Conservation (phyloP, 2,888 invertebrate species). For the Drosophila antonietae region DNA sequence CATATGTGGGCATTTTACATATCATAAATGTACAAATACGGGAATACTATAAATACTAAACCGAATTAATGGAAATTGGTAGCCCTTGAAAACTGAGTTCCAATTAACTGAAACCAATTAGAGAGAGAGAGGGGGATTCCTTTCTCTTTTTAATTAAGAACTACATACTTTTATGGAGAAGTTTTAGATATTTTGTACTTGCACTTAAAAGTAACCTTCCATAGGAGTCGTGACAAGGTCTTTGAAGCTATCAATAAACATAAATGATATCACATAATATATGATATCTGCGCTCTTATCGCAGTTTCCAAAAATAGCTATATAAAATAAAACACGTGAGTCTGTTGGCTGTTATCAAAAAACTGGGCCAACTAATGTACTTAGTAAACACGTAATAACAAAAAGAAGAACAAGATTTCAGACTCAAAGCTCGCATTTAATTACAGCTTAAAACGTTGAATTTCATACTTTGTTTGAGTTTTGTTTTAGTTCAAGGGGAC, state of each 20-base stretch:
- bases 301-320: slow-evolving; percentile 14
- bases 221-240: not conserved
- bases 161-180: not conserved
- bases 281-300: slow-evolving; percentile 31
- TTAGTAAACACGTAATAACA: slow-evolving; percentile 4
- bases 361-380: slow-evolving; percentile 20
- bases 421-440: slow-evolving; percentile 30
- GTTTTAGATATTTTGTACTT: not conserved
- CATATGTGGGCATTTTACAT: slow-evolving; percentile 47
- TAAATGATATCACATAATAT: slow-evolving; percentile 29
- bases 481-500: not conserved
- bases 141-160: not conserved
- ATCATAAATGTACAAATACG: slow-evolving; percentile 32
- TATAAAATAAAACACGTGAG: slow-evolving; percentile 16
- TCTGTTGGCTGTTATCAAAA: slow-evolving; percentile 20
- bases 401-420: not conserved
- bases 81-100: slow-evolving; percentile 25
- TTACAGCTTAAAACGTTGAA: slow-evolving; percentile 44
- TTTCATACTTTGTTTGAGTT: slow-evolving; percentile 34
- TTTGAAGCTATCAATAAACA: not conserved
- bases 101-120: slow-evolving; percentile 22
- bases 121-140: not conserved
- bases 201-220: slow-evolving; percentile 7
- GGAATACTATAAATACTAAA: slow-evolving; percentile 15
- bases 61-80: slow-evolving; percentile 39